phyloP scores from a whole-genome alignment of 2,113 vertebrate species.

The Erpornis zantholeuca region DNA sequence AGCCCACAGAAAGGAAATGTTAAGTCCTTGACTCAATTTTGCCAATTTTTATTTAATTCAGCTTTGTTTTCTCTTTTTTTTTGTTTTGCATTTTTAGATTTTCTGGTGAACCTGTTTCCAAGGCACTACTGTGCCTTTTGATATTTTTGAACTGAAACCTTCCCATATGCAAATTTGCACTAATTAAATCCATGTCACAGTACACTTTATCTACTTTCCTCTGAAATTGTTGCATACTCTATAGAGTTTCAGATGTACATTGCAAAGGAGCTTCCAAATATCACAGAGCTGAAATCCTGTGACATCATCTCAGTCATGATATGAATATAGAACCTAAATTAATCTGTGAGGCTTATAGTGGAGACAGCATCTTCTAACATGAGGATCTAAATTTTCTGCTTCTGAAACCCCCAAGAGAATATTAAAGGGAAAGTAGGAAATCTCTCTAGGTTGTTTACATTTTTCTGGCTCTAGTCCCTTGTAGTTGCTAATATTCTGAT shows the following conservation, averaged over 20 bases:
- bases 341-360: background rate
- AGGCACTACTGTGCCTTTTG: background rate
- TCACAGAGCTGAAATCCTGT: background rate
- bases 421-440: background rate
- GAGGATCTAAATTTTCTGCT: background rate
- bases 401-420: background rate
- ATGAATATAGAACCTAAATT: background rate
- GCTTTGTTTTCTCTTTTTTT: background rate
- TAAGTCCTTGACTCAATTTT: fast-evolving
- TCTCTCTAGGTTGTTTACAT: background rate
- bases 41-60: background rate
- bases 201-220: background rate
- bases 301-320: background rate
- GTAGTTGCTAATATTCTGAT: background rate
- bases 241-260: background rate
- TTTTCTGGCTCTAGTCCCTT: background rate
- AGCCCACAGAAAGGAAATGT: background rate
- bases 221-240: background rate
- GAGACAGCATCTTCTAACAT: background rate
- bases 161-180: background rate
- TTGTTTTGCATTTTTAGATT: background rate
- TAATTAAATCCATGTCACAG: background rate
- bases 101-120: background rate
- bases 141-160: background rate
- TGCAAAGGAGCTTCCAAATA: background rate